Conservation (phyloP, 2,113 vertebrate species). For the Halichoerus grypus region DNA sequence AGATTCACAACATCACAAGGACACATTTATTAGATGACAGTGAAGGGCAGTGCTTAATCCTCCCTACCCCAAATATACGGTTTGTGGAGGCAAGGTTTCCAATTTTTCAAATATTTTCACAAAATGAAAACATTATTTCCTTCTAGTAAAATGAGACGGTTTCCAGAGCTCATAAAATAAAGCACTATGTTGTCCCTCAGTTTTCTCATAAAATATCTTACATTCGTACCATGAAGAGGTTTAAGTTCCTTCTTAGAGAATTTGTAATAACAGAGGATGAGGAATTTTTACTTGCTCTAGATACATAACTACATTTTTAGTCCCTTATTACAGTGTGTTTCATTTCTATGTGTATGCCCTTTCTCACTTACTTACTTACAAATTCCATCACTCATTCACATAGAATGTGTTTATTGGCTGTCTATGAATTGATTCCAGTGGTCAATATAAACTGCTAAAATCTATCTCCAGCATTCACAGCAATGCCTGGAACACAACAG, state of each 20-base stretch:
- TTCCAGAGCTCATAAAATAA: conserved; percentile 65
- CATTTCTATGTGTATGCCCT: background rate
- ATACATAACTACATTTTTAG: background rate
- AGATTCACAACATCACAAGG: background rate
- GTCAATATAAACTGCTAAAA: background rate
- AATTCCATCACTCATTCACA: background rate
- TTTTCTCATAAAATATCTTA: conserved; percentile 59
- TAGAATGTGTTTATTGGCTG: background rate
- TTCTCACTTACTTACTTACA: background rate
- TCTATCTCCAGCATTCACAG: background rate
- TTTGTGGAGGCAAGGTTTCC: background rate
- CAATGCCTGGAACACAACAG: background rate
- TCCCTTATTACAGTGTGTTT: background rate
- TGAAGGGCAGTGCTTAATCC: background rate
- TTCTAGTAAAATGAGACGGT: conserved; percentile 49
- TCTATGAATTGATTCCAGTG: background rate
- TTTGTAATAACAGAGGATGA: background rate
- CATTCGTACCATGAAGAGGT: background rate
- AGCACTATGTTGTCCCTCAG: conserved; percentile 25
- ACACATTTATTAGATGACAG: background rate
- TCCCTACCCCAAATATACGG: background rate
- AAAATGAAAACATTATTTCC: conserved; percentile 47
- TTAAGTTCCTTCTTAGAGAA: conserved; percentile 17
- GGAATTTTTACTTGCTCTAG: background rate
- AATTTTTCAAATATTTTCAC: conserved; percentile 55